These are phyloP conservation scores for Drosophila picticornis DNA, from an alignment of 2,888 invertebrate genomes.

Conservation along the genomic window DNA sequence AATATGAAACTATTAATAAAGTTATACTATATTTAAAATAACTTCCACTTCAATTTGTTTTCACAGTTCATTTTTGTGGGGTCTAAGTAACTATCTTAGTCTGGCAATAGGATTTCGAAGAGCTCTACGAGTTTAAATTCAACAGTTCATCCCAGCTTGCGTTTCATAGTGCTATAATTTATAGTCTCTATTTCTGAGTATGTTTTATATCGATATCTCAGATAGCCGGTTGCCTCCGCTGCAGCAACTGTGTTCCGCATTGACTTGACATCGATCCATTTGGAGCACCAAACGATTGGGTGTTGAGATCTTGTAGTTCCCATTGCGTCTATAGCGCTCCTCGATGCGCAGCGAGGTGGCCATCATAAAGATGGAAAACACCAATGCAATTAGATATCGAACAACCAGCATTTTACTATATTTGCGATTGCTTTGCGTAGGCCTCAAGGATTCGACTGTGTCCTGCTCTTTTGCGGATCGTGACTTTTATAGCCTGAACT, in stretches of 20 bases:
- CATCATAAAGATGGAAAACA: constrained; percentile 72
- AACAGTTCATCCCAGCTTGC: background rate
- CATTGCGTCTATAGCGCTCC: constrained; percentile 41
- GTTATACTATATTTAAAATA: constrained; percentile 56
- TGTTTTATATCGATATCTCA: constrained; percentile 1
- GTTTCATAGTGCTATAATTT: background rate
- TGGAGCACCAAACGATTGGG: constrained; percentile 63
- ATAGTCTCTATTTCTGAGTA: background rate
- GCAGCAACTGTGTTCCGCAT: constrained; percentile 7
- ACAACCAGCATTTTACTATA: constrained; percentile 59
- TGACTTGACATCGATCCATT: constrained; percentile 41
- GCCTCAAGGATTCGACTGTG: constrained; percentile 46
- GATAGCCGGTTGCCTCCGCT: constrained; percentile 23
- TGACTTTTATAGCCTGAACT: constrained; percentile 44
- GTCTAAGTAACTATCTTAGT: background rate
- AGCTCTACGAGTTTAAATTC: background rate
- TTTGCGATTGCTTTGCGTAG: constrained; percentile 17
- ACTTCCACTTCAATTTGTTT: background rate
- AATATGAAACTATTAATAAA: constrained; percentile 51
- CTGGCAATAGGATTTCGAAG: background rate
- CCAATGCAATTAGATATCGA: constrained; percentile 69
- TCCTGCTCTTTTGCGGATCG: background rate
- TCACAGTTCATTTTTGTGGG: background rate
- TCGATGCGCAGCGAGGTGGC: constrained; percentile 67
- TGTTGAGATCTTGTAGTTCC: constrained; percentile 65